Conservation (phyloP, 2,113 vertebrate species). For the Limanda limanda region DNA sequence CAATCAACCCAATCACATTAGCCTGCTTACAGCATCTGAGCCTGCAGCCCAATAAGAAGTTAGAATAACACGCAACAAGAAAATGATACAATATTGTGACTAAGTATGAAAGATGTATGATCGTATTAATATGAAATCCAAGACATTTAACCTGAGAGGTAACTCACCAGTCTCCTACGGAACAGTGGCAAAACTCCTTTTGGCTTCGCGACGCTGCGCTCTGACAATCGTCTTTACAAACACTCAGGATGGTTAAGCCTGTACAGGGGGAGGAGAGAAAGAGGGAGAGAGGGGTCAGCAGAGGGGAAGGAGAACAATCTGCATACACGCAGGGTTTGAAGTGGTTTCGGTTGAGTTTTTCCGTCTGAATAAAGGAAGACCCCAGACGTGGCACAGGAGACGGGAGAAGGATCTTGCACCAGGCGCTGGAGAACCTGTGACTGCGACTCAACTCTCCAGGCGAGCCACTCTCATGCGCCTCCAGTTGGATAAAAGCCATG, state of each 20-base stretch:
- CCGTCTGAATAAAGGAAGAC: slow-evolving; percentile 70
- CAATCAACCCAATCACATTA: too few species aligned
- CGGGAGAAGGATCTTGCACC: slow-evolving; percentile 68
- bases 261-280: slow-evolving; percentile 45
- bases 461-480: slow-evolving; percentile 83
- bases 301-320: slow-evolving; percentile 51
- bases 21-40: too few species aligned
- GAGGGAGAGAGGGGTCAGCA: slow-evolving; percentile 49
- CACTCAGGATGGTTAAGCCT: slow-evolving; percentile 65
- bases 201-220: slow-evolving; percentile 72
- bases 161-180: slow-evolving; percentile 79
- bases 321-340: slow-evolving; percentile 61
- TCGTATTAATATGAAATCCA: not conserved
- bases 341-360: slow-evolving; percentile 52
- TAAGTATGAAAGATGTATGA: not conserved
- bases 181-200: slow-evolving; percentile 74
- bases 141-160: not conserved
- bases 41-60: too few species aligned
- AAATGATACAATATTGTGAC: not conserved
- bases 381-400: slow-evolving; percentile 56
- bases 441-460: slow-evolving; percentile 81
- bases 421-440: slow-evolving; percentile 79
- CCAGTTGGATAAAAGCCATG: slow-evolving; percentile 80
- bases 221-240: slow-evolving; percentile 71
- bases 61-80: not conserved